These are phyloP conservation scores for Etheostoma cragini DNA, from an alignment of 2,113 vertebrate genomes.

Conservation along the genomic window DNA sequence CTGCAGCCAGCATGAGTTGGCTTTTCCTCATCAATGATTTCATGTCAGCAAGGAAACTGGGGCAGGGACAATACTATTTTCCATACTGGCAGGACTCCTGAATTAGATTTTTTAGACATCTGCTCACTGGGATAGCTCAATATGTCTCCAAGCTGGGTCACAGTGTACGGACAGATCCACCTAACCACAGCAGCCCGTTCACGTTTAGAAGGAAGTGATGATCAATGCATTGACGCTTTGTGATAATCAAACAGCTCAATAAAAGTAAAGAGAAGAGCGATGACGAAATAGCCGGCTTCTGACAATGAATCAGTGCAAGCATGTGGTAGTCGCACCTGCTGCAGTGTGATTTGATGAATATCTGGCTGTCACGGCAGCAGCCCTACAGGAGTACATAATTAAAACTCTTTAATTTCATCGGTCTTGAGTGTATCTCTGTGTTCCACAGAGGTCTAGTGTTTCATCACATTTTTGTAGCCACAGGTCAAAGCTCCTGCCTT, in stretches of 20 bases:
- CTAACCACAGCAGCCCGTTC: constrained; percentile 34
- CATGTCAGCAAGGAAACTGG: constrained; percentile 58
- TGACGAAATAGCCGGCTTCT: constrained; percentile 26
- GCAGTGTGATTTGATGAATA: constrained; percentile 63
- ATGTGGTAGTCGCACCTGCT: constrained; percentile 60
- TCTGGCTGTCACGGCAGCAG: constrained; percentile 45
- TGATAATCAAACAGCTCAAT: constrained; percentile 49
- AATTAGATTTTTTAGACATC: constrained; percentile 70
- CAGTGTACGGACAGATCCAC: constrained; percentile 17
- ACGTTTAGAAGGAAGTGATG: constrained; percentile 41
- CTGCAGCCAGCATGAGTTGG: constrained; percentile 56
- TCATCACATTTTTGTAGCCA: constrained; percentile 69
- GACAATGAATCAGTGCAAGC: constrained; percentile 49
- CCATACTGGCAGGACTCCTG: constrained; percentile 65
- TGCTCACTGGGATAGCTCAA: constrained; percentile 65
- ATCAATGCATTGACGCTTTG: constrained; percentile 48
- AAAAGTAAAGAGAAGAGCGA: constrained; percentile 35
- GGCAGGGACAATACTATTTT: constrained; percentile 64
- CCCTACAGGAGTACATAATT: constrained; percentile 68
- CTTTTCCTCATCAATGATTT: constrained; percentile 72
- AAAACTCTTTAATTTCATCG: constrained; percentile 67
- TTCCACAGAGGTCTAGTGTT: constrained; percentile 37
- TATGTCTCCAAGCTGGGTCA: constrained; percentile 52
- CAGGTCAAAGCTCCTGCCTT: constrained; percentile 52
- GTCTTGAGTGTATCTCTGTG: constrained; percentile 54